Percentiles rank a stretch among this genome's conserved stretches.
phyloP scores from a whole-genome alignment of 2,797 vertebrate species.

The Anomalospiza imberbis region DNA sequence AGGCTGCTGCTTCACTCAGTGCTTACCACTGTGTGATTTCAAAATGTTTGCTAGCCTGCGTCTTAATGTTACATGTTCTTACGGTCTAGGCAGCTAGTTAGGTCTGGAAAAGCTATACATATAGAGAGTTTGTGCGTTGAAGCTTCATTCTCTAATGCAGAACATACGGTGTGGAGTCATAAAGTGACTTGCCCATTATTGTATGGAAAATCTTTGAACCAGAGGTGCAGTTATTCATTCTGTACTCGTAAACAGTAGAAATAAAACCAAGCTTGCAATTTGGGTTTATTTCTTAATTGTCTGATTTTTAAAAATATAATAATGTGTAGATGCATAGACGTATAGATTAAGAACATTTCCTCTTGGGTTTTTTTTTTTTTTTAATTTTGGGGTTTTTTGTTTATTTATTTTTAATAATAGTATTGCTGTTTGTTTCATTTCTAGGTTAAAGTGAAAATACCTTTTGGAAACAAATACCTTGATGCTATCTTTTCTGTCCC shows the following conservation, averaged over 20 bases:
- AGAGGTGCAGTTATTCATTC: background rate
- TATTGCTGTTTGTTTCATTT: slow-evolving; percentile 29
- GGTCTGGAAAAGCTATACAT: background rate
- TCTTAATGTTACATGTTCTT: fast-evolving
- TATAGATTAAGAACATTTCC: background rate
- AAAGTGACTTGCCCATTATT: background rate
- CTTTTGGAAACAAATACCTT: slow-evolving; percentile 82
- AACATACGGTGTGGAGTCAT: background rate
- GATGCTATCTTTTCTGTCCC: slow-evolving; percentile 82
- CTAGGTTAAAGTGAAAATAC: slow-evolving; percentile 84
- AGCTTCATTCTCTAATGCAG: background rate
- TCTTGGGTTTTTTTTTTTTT: background rate
- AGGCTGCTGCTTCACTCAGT: background rate
- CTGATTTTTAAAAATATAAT: background rate
- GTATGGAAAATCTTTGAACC: background rate
- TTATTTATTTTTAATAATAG: background rate
- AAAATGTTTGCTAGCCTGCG: background rate
- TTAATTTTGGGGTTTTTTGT: too few relatives aligned
- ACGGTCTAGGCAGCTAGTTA: background rate
- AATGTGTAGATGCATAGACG: background rate
- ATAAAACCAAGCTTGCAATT: background rate
- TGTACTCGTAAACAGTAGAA: background rate
- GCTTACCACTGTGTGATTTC: fast-evolving
- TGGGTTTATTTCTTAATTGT: background rate
- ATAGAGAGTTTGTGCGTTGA: background rate